Percentiles rank a stretch among this genome's conserved stretches.
These are phyloP conservation scores for Indicator indicator DNA, from an alignment of 2,113 vertebrate genomes.

Conservation along the genomic window DNA sequence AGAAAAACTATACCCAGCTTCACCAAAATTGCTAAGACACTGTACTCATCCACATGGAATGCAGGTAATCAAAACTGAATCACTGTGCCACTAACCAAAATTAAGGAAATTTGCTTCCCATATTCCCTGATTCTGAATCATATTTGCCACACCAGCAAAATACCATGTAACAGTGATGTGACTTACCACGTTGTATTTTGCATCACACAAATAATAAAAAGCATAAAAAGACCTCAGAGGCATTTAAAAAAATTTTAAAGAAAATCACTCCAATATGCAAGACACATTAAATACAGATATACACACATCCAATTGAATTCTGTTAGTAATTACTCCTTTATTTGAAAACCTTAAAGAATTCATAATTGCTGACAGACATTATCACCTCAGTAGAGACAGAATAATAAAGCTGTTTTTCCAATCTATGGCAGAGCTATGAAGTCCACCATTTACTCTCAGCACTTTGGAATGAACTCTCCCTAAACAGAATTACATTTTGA, in stretches of 20 bases:
- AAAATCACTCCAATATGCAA: background rate
- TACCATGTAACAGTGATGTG: rapidly evolving
- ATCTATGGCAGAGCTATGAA: background rate
- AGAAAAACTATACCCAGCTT: background rate
- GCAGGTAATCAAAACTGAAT: background rate
- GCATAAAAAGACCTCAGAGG: background rate
- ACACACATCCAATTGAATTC: background rate
- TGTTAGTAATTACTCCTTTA: slow-evolving; percentile 10
- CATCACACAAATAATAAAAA: background rate
- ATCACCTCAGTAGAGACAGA: background rate
- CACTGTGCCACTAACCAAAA: background rate
- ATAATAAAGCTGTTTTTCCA: background rate
- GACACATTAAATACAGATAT: background rate
- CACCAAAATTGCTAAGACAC: background rate
- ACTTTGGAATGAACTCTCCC: background rate
- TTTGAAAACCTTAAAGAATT: background rate
- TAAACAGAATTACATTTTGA: background rate
- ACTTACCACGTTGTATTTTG: background rate
- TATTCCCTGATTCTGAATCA: background rate
- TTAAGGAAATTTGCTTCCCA: background rate
- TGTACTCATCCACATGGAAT: background rate
- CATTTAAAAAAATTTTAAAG: background rate
- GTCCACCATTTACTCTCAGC: background rate
- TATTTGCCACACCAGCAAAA: slow-evolving; percentile 8
- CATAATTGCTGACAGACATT: background rate